Evolutionary conservation across 2,113 vertebrate species (phyloP).

Genomic region (Hypomesus transpacificus): DNA sequence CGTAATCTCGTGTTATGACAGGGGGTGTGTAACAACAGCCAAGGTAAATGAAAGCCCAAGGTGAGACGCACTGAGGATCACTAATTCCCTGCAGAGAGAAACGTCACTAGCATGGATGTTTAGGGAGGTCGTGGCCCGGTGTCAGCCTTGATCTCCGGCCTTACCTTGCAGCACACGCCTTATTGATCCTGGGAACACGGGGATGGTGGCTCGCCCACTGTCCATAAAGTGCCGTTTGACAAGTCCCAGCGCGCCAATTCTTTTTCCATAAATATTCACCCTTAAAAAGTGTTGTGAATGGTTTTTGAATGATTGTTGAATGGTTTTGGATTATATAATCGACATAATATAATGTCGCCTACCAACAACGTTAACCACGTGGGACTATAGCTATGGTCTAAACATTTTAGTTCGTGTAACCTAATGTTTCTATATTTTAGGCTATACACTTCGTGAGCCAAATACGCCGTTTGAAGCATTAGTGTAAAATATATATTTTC

Average conservation of each 20-base stretch:
- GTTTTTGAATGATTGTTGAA: not conserved
- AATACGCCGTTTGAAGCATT: not conserved
- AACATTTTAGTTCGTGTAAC: too few species aligned
- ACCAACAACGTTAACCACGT: too few species aligned
- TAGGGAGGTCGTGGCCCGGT: conserved; percentile 21
- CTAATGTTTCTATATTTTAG: too few species aligned
- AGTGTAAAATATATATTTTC: not conserved
- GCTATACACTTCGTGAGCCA: not conserved
- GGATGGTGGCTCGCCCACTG: conserved; percentile 12
- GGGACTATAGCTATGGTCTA: too few species aligned
- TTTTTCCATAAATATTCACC: not conserved
- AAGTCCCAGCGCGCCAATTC: conserved; percentile 8
- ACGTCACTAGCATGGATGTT: conserved; percentile 8
- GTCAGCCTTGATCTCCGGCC: conserved; percentile 30
- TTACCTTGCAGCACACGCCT: conserved; percentile 21
- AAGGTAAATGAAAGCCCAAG: conserved; percentile 28
- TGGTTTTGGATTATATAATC: not conserved
- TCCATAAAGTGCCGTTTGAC: conserved; percentile 2
- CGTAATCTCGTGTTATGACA: conserved; percentile 31
- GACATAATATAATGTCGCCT: not conserved
- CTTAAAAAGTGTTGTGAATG: not conserved
- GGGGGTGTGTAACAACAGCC: conserved; percentile 19
- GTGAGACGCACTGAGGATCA: conserved; percentile 19
- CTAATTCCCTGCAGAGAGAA: conserved; percentile 12
- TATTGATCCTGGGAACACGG: conserved; percentile 8